phyloP scores from a whole-genome alignment of 2,888 invertebrate species.

The Oscheius onirici region DNA sequence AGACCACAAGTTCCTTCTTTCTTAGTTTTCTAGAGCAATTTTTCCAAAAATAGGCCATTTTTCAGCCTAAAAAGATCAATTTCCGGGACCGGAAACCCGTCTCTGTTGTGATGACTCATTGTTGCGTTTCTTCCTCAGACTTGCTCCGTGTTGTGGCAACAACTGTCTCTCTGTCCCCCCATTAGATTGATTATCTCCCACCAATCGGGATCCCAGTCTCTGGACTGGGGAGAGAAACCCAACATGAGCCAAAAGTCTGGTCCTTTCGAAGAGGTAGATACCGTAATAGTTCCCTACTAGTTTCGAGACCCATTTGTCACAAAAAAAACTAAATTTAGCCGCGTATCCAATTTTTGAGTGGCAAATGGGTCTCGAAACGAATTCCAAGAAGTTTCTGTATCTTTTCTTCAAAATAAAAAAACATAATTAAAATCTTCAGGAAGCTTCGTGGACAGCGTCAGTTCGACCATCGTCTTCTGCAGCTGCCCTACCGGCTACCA shows the following conservation, averaged over 20 bases:
- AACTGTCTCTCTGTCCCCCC: constrained; percentile 18
- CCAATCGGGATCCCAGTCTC: background rate
- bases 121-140: background rate
- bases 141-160: constrained; percentile 12
- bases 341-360: background rate
- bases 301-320: background rate
- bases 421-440: constrained; percentile 17
- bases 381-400: background rate
- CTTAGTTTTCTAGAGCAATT: background rate
- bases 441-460: constrained; percentile 1
- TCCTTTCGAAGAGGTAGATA: no score
- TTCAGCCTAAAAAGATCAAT: background rate
- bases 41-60: background rate
- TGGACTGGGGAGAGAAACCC: no score
- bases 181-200: background rate
- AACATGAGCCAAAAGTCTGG: no score
- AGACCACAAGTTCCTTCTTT: background rate
- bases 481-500: constrained; percentile 24
- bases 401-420: background rate
- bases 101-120: constrained; percentile 6
- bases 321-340: background rate
- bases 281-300: no score
- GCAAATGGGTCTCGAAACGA: background rate
- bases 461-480: constrained; percentile 26
- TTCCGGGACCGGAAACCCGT: background rate